Evolutionary conservation across 1,140 invertebrate species (phyloP), one percentile per base, ranked within the genome.

Genomic region (Leptinotarsa lineolata): DNA sequence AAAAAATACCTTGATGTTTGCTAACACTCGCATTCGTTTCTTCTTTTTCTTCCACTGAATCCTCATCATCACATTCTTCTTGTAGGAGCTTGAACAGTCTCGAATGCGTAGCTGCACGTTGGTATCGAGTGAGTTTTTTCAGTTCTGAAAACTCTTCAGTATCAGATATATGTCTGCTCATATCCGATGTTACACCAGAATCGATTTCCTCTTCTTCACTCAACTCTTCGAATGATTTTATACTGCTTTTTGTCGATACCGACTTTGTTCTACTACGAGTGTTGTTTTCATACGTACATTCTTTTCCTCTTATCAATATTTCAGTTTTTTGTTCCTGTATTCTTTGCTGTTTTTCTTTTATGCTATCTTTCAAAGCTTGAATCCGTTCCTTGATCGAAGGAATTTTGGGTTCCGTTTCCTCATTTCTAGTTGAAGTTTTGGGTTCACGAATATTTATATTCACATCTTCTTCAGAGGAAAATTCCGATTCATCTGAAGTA

Each of bases 91-190:
- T 89, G 74, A 91, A 92, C 15, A 93, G 83, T 70, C 92, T 86
- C 16, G 91, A 92, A 83, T 93, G 91, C 5, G 91, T 92, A 59
- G 91, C 88, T 2, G 91, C 91, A 67, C 91, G 83, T 81, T 92
- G 88, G 78, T 91, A 93, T 68, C 86, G 86, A 5, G 85, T 87
- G 70, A 88, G 84, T 76, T 89, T 90, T 16, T 85, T 86, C n/a
- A 87, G 77, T 73, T 88, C 86, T 3, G 87, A 83, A 72, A 86
- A 85, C 48, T 92, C 91, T 3, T 89, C 88, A 11, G 86, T 88
- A 77, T 92, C 91, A 0, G 91, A 92, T 72, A 92, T 87, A 72
- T 90, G 89, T 48, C 90, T 85, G 75, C 91, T 91, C 80, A 91
- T 87, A 79, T 92, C 91, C 0, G 89, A 90, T 2, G 90, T 92